Conservation (phyloP, 2,888 invertebrate species). For the Ischnura elegans region DNA sequence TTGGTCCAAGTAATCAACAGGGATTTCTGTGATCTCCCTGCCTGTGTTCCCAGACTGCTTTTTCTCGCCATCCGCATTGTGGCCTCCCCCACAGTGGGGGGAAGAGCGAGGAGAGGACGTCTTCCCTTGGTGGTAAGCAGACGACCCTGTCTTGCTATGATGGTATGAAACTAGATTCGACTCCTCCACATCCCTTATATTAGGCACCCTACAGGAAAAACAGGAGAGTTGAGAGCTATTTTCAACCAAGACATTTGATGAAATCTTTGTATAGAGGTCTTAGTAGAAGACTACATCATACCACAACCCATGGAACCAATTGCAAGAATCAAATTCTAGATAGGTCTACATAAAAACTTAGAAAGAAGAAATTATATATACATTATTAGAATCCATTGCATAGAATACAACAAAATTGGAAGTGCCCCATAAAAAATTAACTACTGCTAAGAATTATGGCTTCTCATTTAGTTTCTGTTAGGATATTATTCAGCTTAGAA, state of each 20-base stretch:
- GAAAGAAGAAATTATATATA: neutral
- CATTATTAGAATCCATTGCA: no score
- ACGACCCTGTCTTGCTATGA: slow-evolving; percentile 23
- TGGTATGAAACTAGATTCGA: slow-evolving; percentile 71
- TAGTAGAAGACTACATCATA: no score
- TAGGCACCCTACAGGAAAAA: slow-evolving; percentile 72
- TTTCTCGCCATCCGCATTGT: neutral
- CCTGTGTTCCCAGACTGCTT: neutral
- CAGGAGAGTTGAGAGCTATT: neutral
- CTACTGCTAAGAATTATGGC: no score
- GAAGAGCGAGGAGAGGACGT: slow-evolving; percentile 73
- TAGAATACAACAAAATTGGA: no score
- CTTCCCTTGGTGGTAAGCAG: slow-evolving; percentile 69
- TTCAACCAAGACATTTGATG: no score
- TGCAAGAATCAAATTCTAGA: no score
- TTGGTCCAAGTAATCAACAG: slow-evolving; percentile 90
- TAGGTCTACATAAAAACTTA: neutral
- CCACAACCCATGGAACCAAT: no score
- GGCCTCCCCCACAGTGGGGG: slow-evolving; percentile 75
- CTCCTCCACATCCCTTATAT: slow-evolving; percentile 76
- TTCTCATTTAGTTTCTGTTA: no score
- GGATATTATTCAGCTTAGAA: no score
- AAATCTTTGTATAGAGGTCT: no score
- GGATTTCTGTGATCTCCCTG: slow-evolving; percentile 90
- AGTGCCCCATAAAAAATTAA: no score